A percentile compares a stretch with the other conserved stretches of the same genome.
phyloP scores from a whole-genome alignment of 2,113 vertebrate species.

The Baryphthengus martii region DNA sequence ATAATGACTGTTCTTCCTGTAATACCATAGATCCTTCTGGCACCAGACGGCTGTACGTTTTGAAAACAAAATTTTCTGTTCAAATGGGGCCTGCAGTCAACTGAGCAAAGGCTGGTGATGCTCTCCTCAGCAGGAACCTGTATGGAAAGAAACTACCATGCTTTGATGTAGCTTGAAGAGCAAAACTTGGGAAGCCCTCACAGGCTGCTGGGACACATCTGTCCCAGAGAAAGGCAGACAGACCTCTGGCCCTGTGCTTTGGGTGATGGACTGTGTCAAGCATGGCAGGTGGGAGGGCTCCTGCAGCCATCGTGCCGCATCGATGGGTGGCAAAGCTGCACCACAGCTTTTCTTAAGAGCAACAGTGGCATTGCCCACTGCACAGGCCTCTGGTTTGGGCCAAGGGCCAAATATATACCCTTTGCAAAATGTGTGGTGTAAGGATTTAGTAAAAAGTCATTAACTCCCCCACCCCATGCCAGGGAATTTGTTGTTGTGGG shows the following conservation, averaged over 20 bases:
- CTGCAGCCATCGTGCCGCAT: neutral
- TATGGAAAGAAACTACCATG: accelerated
- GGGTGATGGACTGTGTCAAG: neutral
- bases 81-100: neutral
- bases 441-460: neutral
- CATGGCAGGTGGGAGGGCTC: neutral
- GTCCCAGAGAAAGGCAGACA: neutral
- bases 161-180: neutral
- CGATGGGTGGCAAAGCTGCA: neutral
- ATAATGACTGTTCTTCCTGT: neutral
- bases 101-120: neutral
- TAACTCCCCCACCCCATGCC: neutral
- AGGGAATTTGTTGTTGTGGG: neutral
- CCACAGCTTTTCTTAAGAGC: neutral
- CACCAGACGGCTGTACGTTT: accelerated
- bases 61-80: neutral
- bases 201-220: accelerated
- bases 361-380: neutral
- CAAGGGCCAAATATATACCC: neutral
- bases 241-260: neutral
- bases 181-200: neutral
- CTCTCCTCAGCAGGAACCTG: neutral
- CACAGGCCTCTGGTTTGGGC: neutral
- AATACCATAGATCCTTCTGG: neutral
- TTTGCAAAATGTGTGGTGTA: no score